phyloP scores from a whole-genome alignment of 1,140 invertebrate species.

The Zaprionus africanus region DNA sequence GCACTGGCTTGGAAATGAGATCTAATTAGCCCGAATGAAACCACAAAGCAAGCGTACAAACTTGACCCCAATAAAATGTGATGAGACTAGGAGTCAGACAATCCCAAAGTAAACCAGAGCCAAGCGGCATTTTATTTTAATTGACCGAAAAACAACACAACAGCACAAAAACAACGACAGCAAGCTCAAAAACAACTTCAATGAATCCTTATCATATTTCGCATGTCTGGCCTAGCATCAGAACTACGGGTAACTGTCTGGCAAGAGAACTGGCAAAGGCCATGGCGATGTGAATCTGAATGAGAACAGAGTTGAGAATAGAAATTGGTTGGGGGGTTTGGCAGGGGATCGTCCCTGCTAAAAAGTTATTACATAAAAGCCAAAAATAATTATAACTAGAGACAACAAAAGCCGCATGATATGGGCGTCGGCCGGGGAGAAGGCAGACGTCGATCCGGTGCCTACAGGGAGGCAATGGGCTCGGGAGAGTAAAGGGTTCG shows the following conservation, averaged over 20 bases:
- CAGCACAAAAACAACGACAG: slow-evolving; percentile 25
- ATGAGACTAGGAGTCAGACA: slow-evolving; percentile 44
- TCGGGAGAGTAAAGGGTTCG: slow-evolving; percentile 2
- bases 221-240: slow-evolving; percentile 39
- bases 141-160: slow-evolving; percentile 58
- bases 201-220: slow-evolving; percentile 76
- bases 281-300: slow-evolving; percentile 8
- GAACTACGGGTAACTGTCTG: slow-evolving; percentile 37
- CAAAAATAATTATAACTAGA: slow-evolving; percentile 81
- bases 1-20: slow-evolving; percentile 37
- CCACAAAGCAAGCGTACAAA: slow-evolving; percentile 44
- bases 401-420: slow-evolving; percentile 62
- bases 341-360: slow-evolving; percentile 23
- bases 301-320: slow-evolving; percentile 1
- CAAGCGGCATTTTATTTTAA: slow-evolving; percentile 67
- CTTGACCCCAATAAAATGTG: slow-evolving; percentile 73
- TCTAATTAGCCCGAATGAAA: slow-evolving; percentile 66
- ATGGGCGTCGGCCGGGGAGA: not conserved
- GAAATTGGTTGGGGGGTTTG: slow-evolving; percentile 25
- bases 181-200: slow-evolving; percentile 30
- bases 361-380: slow-evolving; percentile 82
- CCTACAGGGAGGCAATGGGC: not conserved
- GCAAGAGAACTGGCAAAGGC: slow-evolving; percentile 1
- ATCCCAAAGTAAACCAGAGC: slow-evolving; percentile 23
- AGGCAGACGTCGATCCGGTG: not conserved